phyloP scores from a whole-genome alignment of 2,797 vertebrate species.

The Gastrophryne carolinensis region DNA sequence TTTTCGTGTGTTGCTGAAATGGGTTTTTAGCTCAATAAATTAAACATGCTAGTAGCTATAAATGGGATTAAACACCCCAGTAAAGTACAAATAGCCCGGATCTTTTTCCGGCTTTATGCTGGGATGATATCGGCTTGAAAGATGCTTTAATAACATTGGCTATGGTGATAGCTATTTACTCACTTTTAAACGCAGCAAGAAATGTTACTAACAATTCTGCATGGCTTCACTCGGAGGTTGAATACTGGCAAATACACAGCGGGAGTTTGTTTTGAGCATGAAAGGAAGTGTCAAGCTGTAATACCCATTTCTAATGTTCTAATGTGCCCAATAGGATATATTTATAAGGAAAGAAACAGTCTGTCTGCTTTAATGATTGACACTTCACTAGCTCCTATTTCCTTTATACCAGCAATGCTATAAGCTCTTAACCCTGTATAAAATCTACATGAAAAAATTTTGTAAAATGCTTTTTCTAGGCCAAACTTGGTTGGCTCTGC shows the following conservation, averaged over 20 bases:
- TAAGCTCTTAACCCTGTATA: too few relatives aligned
- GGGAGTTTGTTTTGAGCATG: not conserved
- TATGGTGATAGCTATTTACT: conserved; percentile 24
- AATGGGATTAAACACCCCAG: conserved; percentile 29
- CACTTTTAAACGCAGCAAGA: conserved; percentile 9
- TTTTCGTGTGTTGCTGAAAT: conserved; percentile 20
- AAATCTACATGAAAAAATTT: too few relatives aligned
- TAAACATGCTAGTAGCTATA: conserved; percentile 25
- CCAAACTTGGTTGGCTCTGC: too few relatives aligned
- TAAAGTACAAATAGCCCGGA: not conserved
- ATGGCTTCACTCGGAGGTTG: conserved; percentile 23
- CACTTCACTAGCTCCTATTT: not conserved
- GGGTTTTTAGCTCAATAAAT: conserved; percentile 31
- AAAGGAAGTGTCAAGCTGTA: conserved; percentile 29
- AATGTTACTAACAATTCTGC: conserved; percentile 29
- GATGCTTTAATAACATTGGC: conserved; percentile 46
- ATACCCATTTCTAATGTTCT: conserved; percentile 29
- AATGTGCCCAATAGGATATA: conserved; percentile 6
- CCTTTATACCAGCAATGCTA: too few relatives aligned
- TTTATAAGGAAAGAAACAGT: conserved; percentile 29
- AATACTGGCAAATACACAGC: conserved; percentile 32
- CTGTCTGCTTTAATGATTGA: conserved; percentile 4
- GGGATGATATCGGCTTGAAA: conserved; percentile 9
- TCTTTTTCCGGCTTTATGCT: conserved; percentile 2
- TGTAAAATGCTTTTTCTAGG: too few relatives aligned